A percentile compares a stretch with the other conserved stretches of the same genome.
phyloP scores from a whole-genome alignment of 2,888 invertebrate species.

The Xanthia icteritia region DNA sequence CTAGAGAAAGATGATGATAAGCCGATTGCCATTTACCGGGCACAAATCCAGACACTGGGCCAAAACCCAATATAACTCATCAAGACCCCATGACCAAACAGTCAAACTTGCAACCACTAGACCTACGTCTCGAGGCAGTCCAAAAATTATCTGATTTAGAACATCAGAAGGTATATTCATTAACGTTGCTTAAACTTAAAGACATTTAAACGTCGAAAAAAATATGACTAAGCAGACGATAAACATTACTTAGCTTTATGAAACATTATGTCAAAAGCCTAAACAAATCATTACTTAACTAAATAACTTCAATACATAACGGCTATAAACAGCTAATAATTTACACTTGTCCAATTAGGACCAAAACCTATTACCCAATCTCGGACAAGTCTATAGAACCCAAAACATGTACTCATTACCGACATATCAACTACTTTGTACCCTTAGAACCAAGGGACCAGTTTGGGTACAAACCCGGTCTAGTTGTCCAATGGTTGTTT shows the following conservation, averaged over 20 bases:
- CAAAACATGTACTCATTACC: conserved; percentile 25
- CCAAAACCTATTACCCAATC: conserved; percentile 21
- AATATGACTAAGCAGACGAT: not conserved
- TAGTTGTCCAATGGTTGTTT: conserved; percentile 50
- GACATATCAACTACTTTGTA: conserved; percentile 28
- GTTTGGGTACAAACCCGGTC: conserved; percentile 34
- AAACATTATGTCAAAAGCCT: too few species aligned
- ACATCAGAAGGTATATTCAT: too few species aligned
- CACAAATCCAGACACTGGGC: not conserved
- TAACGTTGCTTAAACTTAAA: too few species aligned
- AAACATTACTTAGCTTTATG: not conserved
- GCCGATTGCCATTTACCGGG: not conserved
- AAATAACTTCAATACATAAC: not conserved
- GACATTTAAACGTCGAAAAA: not conserved
- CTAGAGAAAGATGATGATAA: too few species aligned
- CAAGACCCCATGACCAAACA: not conserved
- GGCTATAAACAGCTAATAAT: conserved; percentile 8
- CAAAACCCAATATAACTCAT: not conserved
- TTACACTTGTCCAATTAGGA: conserved; percentile 37
- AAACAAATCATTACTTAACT: not conserved
- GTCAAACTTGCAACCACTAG: not conserved
- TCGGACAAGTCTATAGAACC: conserved; percentile 19
- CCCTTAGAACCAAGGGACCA: conserved; percentile 38
- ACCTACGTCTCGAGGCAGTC: not conserved
- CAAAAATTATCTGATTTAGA: not conserved